These are phyloP conservation scores for Drosophila paranaensis DNA, from an alignment of 2,888 invertebrate genomes.

Conservation along the genomic window DNA sequence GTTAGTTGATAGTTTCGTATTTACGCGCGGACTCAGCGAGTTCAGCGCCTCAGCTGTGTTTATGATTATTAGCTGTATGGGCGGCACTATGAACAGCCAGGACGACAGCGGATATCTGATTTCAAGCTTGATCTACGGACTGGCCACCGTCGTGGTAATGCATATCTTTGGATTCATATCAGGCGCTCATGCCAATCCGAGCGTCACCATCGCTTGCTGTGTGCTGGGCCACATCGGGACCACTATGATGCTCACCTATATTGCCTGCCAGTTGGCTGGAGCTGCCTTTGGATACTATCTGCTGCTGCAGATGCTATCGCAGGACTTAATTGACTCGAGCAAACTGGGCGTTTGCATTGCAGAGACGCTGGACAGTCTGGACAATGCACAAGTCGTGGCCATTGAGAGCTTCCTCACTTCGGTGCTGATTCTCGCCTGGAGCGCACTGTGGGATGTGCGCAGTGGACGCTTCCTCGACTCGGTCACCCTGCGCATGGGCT, in stretches of 20 bases:
- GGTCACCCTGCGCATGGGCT: slow-evolving; percentile 61
- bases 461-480: slow-evolving; percentile 63
- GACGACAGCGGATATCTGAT: slow-evolving; percentile 15
- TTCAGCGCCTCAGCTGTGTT: slow-evolving; percentile 45
- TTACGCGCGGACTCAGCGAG: slow-evolving; percentile 55
- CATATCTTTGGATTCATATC: slow-evolving; percentile 71
- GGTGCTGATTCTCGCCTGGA: slow-evolving; percentile 59
- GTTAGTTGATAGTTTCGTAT: slow-evolving; percentile 9
- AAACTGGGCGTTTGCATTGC: slow-evolving; percentile 45
- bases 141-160: slow-evolving; percentile 53
- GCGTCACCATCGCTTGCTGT: slow-evolving; percentile 61
- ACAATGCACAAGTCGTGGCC: slow-evolving; percentile 35
- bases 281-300: slow-evolving; percentile 46
- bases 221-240: slow-evolving; percentile 53
- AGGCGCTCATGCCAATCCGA: slow-evolving; percentile 68
- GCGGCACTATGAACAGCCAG: slow-evolving; percentile 10
- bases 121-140: slow-evolving; percentile 48
- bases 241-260: slow-evolving; percentile 46
- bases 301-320: slow-evolving; percentile 50
- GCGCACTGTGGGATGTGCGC: slow-evolving; percentile 70
- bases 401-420: slow-evolving; percentile 58
- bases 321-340: slow-evolving; percentile 25
- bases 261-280: slow-evolving; percentile 55
- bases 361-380: slow-evolving; percentile 40
- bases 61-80: slow-evolving; percentile 57